phyloP scores from a whole-genome alignment of 2,797 vertebrate species.

The Florisuga fusca region DNA sequence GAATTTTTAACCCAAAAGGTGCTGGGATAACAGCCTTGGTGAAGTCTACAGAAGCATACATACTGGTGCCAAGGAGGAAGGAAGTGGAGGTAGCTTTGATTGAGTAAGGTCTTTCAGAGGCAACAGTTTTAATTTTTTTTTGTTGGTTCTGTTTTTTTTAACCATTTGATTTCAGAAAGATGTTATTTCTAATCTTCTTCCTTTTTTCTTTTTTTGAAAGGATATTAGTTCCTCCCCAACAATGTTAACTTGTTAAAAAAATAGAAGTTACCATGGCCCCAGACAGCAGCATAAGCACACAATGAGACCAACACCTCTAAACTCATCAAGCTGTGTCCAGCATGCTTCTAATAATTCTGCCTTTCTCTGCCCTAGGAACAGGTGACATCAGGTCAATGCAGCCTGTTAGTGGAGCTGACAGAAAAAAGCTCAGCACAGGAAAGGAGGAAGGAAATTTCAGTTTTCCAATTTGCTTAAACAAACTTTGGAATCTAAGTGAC shows the following conservation, averaged over 20 bases:
- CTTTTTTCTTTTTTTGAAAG: not conserved
- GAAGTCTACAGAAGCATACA: not conserved
- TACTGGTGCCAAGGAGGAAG: not conserved
- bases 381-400: not conserved
- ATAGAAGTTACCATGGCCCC: not conserved
- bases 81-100: not conserved
- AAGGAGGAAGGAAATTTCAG: not conserved
- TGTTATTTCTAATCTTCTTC: not conserved
- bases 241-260: not conserved
- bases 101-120: not conserved
- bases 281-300: not conserved
- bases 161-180: not conserved
- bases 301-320: not conserved
- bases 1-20: not conserved
- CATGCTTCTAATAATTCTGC: not conserved
- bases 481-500: not conserved
- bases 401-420: not conserved
- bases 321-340: not conserved
- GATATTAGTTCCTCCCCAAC: not conserved
- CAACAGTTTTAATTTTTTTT: fast-evolving
- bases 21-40: not conserved
- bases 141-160: not conserved
- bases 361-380: not conserved
- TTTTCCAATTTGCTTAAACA: not conserved
- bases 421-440: not conserved